Evolutionary conservation across 2,888 invertebrate species (phyloP), one percentile per base, ranked within the genome.

Genomic region (Sussaba pulchella): DNA sequence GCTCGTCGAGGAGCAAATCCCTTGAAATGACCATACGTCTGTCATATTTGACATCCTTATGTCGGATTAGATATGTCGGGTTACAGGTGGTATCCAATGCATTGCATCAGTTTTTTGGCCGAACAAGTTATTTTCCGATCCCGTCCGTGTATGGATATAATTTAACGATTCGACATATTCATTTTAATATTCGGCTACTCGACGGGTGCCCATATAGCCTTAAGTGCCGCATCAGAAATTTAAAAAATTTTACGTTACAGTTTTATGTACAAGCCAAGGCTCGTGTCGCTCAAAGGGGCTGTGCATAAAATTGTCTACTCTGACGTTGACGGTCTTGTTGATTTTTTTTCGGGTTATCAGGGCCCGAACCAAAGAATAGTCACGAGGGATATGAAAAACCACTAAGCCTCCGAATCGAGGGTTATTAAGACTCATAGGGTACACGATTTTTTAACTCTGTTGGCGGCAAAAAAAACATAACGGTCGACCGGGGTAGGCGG

Each of bases 371-470:
- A 10, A 17, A 47, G 64, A 17, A 41, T 36, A 39, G 45, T 45
- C 57, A 63, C 8, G 26, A 17, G 14, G 47, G 64, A 59, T 41
- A 73, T 17, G 61, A 26, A 41, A 54, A 45, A 69, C 39, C 31
- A 2, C 71, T 69, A 83, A 83, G 83, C 80, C 84, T 87, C 89
- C 87, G 88, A 88, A 89, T 89, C 89, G 89, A 84, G 85, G 86
- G 87, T 86, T 88, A 90, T 90, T 89, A 90, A 84, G 81, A 83
- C 81, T 79, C 85, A 85, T 88, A 87, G 87, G 84, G 75, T 85
- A 87, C 86, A 86, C 78, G 86, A 87, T 86, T 89, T 88, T 86
- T 87, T 9, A 61, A 67, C 67, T 74, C 47, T 63, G 69, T 72
- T 50, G 61, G 64, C 67, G 70, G 57, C 31, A 76, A 77, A 72